Evolutionary conservation across 2,888 invertebrate genomes (phyloP).

Genomic region (Melangyna quadrimaculata): DNA sequence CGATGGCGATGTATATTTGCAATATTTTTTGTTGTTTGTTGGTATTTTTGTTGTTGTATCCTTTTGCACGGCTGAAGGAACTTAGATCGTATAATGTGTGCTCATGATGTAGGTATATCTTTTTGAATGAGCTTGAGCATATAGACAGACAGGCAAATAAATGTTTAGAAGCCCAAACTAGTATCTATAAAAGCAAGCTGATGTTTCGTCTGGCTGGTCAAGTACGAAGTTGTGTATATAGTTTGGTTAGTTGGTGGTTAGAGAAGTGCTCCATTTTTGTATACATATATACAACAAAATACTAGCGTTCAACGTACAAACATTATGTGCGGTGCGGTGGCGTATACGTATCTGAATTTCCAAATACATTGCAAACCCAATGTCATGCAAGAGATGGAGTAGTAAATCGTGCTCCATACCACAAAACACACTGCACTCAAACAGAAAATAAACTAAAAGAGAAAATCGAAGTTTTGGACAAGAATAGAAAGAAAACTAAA

Average conservation of each 20-base stretch:
- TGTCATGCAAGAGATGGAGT: constrained; percentile 7
- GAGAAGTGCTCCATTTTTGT: constrained; percentile 17
- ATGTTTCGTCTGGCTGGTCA: constrained; percentile 56
- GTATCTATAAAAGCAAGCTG: neutral
- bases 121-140: constrained; percentile 18
- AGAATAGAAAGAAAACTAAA: neutral
- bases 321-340: neutral
- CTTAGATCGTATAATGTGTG: neutral
- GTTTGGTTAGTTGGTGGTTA: constrained; percentile 14
- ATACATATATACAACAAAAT: too few species aligned
- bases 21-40: constrained; percentile 10
- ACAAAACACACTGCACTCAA: neutral
- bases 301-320: neutral
- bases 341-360: neutral
- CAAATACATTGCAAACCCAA: neutral
- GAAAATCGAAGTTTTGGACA: neutral
- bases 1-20: constrained; percentile 1
- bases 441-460: neutral
- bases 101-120: constrained; percentile 8
- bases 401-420: neutral
- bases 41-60: neutral
- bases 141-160: constrained; percentile 40
- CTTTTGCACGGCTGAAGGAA: constrained; percentile 3
- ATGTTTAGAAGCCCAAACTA: constrained; percentile 56
- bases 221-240: constrained; percentile 26